Conservation (phyloP, 2,797 vertebrate genomes). For the Myotis planiceps region DNA sequence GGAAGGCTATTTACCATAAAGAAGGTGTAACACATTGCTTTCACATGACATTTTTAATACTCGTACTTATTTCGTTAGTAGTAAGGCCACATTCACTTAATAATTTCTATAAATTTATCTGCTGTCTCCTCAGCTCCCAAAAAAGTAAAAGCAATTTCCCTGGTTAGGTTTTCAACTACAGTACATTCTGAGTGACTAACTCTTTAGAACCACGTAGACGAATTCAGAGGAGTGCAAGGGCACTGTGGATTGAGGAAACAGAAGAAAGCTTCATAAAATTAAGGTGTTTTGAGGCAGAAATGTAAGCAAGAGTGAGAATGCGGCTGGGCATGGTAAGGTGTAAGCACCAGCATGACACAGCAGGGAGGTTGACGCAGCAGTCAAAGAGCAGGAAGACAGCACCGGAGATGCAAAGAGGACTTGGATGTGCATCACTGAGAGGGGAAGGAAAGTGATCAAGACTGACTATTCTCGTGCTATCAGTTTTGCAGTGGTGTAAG, state of each 20-base stretch:
- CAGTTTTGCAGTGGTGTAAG: not conserved
- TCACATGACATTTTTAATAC: not conserved
- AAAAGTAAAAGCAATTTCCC: not conserved
- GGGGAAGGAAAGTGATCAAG: not conserved
- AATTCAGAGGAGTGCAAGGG: not conserved
- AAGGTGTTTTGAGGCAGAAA: not conserved
- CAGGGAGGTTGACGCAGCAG: not conserved
- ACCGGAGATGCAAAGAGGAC: not conserved
- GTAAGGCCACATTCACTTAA: not conserved
- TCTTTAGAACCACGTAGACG: fast-evolving
- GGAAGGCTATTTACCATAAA: not conserved
- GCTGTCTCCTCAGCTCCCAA: not conserved
- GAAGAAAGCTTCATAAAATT: not conserved
- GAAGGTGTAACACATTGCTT: not conserved
- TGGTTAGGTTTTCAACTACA: not conserved
- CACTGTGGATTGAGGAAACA: not conserved
- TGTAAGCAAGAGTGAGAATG: not conserved
- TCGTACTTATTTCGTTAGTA: not conserved
- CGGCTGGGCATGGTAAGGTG: fast-evolving
- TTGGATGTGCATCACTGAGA: too few relatives aligned
- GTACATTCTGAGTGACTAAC: fast-evolving
- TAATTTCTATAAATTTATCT: not conserved
- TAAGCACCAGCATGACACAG: too few relatives aligned
- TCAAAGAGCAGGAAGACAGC: not conserved
- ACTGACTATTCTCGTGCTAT: not conserved